These are phyloP conservation scores for Diadema setosum DNA, from an alignment of 35 echinoderm and acorn worm species.

Conservation along the genomic window DNA sequence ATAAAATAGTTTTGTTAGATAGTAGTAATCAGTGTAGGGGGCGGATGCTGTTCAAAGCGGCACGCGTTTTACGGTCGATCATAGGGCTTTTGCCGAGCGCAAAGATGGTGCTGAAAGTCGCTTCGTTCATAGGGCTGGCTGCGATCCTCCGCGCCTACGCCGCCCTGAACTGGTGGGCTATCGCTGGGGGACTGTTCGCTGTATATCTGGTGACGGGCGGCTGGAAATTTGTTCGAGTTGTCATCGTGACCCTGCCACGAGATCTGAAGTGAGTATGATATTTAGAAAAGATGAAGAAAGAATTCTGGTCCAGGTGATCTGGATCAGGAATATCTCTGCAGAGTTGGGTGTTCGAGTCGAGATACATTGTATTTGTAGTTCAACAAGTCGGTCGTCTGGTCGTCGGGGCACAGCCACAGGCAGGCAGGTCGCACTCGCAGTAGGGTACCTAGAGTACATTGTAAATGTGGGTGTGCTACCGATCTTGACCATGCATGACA, in stretches of 20 bases:
- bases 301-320: not conserved
- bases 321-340: not conserved
- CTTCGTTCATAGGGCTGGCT: slow-evolving; percentile 49
- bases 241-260: slow-evolving; percentile 69
- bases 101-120: slow-evolving; percentile 40
- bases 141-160: slow-evolving; percentile 54
- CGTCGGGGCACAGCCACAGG: too few species aligned
- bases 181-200: slow-evolving; percentile 19
- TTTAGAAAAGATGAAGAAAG: not conserved
- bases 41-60: slow-evolving; percentile 22
- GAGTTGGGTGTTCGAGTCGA: not conserved
- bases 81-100: not conserved
- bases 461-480: too few species aligned
- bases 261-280: slow-evolving; percentile 77
- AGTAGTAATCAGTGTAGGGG: not conserved
- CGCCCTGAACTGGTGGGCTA: slow-evolving; percentile 36
- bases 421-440: too few species aligned
- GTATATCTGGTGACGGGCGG: slow-evolving; percentile 81
- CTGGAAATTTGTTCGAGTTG: slow-evolving; percentile 64
- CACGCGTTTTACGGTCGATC: not conserved
- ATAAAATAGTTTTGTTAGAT: too few species aligned
- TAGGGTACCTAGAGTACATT: too few species aligned
- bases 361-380: not conserved
- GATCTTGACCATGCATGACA: too few species aligned
- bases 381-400: not conserved